phyloP scores from a whole-genome alignment of 2,113 vertebrate species.

The Antigone vipio region DNA sequence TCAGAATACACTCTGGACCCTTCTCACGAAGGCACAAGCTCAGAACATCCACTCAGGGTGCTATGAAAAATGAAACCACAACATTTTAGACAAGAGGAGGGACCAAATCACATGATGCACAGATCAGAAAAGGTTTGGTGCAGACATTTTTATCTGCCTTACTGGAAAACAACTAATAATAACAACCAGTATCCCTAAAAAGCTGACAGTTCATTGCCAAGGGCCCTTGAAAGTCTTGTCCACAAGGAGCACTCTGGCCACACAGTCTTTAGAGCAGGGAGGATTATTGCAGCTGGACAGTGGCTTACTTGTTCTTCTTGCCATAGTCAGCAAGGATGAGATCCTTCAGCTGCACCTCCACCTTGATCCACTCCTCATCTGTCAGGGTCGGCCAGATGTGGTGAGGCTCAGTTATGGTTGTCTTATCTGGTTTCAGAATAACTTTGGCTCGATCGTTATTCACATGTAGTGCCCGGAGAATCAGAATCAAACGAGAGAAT shows the following conservation, averaged over 20 bases:
- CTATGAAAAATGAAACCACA: not conserved
- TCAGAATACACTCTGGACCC: not conserved
- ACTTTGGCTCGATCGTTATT: conserved; percentile 98
- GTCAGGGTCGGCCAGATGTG: conserved; percentile 99
- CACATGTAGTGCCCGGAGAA: conserved; percentile 93
- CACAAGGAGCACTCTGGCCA: not conserved
- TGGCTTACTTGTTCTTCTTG: conserved; percentile 98
- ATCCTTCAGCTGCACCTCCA: conserved; percentile 98
- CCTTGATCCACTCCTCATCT: conserved; percentile 99
- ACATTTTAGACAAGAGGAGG: not conserved
- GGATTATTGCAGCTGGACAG: not conserved
- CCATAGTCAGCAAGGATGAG: conserved; percentile 97
- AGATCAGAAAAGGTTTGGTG: not conserved
- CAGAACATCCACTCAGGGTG: not conserved
- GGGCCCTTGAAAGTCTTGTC: not conserved
- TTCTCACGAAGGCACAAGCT: not conserved
- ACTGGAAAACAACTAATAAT: not conserved
- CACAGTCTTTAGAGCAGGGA: not conserved
- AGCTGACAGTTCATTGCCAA: not conserved
- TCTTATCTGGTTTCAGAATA: conserved; percentile 98
- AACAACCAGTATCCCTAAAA: not conserved
- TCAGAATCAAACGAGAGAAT: conserved; percentile 97
- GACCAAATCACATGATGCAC: not conserved
- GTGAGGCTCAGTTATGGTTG: conserved; percentile 95
- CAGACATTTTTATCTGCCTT: not conserved